A percentile compares a stretch with the other conserved stretches of the same genome.
These are phyloP conservation scores for Urophycis tenuis DNA, from an alignment of 2,797 vertebrate species.

Conservation along the genomic window DNA sequence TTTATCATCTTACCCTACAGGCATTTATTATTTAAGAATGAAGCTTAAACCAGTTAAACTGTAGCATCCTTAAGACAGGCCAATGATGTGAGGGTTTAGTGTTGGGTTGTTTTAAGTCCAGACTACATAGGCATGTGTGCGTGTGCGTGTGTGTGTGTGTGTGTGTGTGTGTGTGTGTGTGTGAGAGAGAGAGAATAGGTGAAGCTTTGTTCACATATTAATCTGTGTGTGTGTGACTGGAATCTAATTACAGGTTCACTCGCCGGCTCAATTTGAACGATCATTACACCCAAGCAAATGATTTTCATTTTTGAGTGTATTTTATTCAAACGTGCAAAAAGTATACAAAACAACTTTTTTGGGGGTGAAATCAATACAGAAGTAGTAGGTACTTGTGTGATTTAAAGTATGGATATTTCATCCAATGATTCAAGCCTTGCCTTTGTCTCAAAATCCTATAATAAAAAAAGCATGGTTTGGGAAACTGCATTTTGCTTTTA, in stretches of 20 bases:
- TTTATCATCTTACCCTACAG: background rate
- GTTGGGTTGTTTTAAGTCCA: background rate
- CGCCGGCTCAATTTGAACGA: background rate
- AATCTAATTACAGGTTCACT: background rate
- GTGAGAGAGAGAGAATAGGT: background rate
- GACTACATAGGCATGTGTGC: no score
- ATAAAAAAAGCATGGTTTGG: slow-evolving; percentile 32
- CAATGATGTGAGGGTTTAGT: background rate
- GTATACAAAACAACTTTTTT: background rate
- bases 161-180: background rate
- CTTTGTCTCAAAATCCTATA: background rate
- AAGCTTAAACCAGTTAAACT: background rate
- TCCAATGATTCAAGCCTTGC: background rate
- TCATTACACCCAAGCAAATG: background rate
- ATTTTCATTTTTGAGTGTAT: background rate
- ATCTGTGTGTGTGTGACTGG: background rate
- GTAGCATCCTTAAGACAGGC: background rate
- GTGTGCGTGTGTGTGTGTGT: no score
- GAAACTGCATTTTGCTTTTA: slow-evolving; percentile 22
- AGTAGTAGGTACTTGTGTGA: background rate
- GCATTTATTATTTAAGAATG: background rate
- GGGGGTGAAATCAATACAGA: background rate
- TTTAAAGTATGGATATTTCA: background rate
- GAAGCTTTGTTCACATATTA: slow-evolving; percentile 3
- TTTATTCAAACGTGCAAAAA: background rate